Conservation (phyloP, 2,113 vertebrate genomes). For the Bubo blakistoni region DNA sequence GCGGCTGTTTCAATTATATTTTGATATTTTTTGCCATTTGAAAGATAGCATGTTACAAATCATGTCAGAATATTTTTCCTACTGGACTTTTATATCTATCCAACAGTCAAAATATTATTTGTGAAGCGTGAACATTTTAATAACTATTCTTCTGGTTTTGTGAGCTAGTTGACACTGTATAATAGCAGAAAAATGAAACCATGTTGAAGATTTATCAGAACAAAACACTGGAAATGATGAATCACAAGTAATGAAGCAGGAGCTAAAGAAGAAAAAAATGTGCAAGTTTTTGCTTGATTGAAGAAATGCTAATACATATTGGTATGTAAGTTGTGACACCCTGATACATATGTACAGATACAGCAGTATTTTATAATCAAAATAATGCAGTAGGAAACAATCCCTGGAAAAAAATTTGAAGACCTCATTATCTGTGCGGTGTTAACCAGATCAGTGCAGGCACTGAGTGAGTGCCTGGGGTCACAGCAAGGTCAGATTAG, state of each 20-base stretch:
- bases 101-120: constrained; percentile 63
- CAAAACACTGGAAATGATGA: constrained; percentile 56
- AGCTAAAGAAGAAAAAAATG: constrained; percentile 36
- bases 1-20: constrained; percentile 53
- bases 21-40: constrained; percentile 56
- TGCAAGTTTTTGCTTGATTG: constrained; percentile 47
- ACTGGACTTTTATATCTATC: constrained; percentile 59
- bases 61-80: constrained; percentile 65
- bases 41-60: constrained; percentile 62
- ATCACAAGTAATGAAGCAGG: constrained; percentile 59
- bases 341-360: constrained; percentile 3
- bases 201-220: constrained; percentile 51
- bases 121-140: constrained; percentile 65
- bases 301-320: constrained; percentile 49
- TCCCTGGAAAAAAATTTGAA: constrained; percentile 11
- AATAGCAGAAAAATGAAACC: constrained; percentile 54
- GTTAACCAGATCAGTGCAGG: neutral
- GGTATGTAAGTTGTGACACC: constrained; percentile 6
- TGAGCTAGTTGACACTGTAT: constrained; percentile 54
- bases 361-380: constrained; percentile 4
- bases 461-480: neutral
- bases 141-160: constrained; percentile 59
- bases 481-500: neutral
- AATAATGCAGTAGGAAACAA: constrained; percentile 1
- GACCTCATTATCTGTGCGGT: constrained; percentile 5